phyloP scores from a whole-genome alignment of 1,140 invertebrate genomes.

The Adoxophyes honmai region DNA sequence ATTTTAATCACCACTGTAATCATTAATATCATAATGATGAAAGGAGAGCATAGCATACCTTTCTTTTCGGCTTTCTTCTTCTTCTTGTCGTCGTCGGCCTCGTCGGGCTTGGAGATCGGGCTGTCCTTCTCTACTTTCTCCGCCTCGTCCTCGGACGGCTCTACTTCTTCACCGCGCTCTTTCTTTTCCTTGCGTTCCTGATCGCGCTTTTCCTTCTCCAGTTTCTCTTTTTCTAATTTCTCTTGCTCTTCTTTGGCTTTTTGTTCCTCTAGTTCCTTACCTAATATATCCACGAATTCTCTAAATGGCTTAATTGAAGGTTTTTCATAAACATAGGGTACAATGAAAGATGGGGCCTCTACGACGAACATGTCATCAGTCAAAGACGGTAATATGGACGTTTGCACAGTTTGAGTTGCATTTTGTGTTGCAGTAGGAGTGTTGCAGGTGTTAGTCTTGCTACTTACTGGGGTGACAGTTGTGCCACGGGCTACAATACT shows the following conservation, averaged over 20 bases:
- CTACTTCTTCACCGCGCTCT: conserved; percentile 52
- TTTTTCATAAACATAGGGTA: conserved; percentile 95
- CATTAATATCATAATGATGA: too few species aligned
- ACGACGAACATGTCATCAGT: conserved; percentile 95
- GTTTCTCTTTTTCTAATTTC: conserved; percentile 52
- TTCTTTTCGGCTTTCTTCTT: conserved; percentile 63
- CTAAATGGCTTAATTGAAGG: conserved; percentile 87
- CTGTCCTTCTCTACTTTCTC: conserved; percentile 55
- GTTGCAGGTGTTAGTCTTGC: conserved; percentile 38
- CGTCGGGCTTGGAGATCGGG: conserved; percentile 16
- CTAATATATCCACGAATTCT: conserved; percentile 84
- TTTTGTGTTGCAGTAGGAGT: conserved; percentile 43
- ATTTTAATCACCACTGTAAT: too few species aligned
- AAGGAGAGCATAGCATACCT: conserved; percentile 27
- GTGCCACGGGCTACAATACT: conserved; percentile 62
- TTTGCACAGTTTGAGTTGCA: conserved; percentile 53
- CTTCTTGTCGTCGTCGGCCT: conserved; percentile 52
- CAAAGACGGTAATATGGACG: conserved; percentile 84
- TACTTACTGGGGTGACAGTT: conserved; percentile 62
- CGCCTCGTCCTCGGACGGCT: conserved; percentile 42
- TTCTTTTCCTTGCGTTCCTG: conserved; percentile 45
- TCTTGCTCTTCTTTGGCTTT: conserved; percentile 59
- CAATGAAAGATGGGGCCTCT: conserved; percentile 93
- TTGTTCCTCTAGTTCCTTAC: conserved; percentile 80
- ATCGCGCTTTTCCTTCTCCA: conserved; percentile 54